Evolutionary conservation across 1,140 invertebrate species (phyloP).

Genomic region (Aphidius gifuensis): DNA sequence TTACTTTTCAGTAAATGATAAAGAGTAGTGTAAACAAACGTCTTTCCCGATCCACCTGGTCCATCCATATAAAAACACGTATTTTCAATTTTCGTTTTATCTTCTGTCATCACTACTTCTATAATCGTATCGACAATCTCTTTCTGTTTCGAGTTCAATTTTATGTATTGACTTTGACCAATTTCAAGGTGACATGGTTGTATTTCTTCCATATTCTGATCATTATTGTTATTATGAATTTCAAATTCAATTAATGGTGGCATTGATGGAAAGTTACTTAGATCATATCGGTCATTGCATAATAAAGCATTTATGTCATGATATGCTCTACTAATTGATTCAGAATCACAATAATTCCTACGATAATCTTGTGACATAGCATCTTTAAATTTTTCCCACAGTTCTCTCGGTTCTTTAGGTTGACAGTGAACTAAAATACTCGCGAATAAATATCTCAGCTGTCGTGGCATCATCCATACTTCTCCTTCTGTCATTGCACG

Average conservation of each 20-base stretch:
- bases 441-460: too few species aligned
- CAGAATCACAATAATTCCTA: too few species aligned
- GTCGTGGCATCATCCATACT: background rate
- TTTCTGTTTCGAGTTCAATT: constrained; percentile 13
- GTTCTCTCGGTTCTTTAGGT: too few species aligned
- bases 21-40: constrained; percentile 23
- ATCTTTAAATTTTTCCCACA: too few species aligned
- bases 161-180: background rate
- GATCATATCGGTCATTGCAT: too few species aligned
- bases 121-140: background rate
- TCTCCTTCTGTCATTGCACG: constrained; percentile 7
- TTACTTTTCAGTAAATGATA: constrained; percentile 17
- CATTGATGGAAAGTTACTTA: too few species aligned
- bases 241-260: too few species aligned
- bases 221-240: background rate
- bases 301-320: too few species aligned
- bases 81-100: background rate
- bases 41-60: constrained; percentile 29
- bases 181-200: background rate
- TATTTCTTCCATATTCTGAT: too few species aligned
- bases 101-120: background rate
- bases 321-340: too few species aligned
- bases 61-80: constrained; percentile 25
- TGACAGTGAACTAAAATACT: too few species aligned
- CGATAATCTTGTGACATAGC: too few species aligned